Base-by-base conservation (phyloP, 1,140 invertebrate species). In the Euschistus heros region DNA sequence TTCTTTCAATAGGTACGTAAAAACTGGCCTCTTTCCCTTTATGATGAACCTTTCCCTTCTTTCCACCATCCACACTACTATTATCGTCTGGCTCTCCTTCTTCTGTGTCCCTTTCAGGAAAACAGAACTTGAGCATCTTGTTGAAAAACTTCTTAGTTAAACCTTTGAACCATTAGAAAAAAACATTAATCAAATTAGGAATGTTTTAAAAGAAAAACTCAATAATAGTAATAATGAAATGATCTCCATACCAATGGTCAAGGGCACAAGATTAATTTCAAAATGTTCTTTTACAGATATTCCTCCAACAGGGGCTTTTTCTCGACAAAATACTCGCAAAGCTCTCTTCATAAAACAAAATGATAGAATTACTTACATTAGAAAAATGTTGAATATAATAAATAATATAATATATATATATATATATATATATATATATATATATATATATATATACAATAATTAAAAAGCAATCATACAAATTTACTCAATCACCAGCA, bases 281-380 rank as follows among this genome's bases (percentile, higher is more conserved):
- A 99, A 96, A 78, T 98, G 95, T 74, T 98, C 96, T 75, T 98
- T 98, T 0, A 99, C 92, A 0, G 93, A 91, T 68, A 99, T 99
- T 1, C 96, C 97, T 54, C 93, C 95, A 42, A 98, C 94, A 20
- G 92, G 88, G 59, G 91, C 89, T 69, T 89, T 88, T 76, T 95
- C 92, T 44, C 91, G 79, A 70, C 92, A 95, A 76, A 93, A 94
- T 47, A 94, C 86, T 66, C 92, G 79, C 47, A 95, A 75, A 33
- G 92, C 88, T 69, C 89, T 82, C 78, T 89, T 74, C 13, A 10
- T 37, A 37, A 37, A 37, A 61, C 75, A 75, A 66, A 63, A 65
- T 42, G 61, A 60, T 47, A 15, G 10, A 13, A 55, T 10, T 10
- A 55, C 8, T 55, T 55, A 55, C 10, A 22, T 55, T 13, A n/a